Base-by-base conservation (phyloP, 2,113 vertebrate species). In the Leptobrachium leishanense region DNA sequence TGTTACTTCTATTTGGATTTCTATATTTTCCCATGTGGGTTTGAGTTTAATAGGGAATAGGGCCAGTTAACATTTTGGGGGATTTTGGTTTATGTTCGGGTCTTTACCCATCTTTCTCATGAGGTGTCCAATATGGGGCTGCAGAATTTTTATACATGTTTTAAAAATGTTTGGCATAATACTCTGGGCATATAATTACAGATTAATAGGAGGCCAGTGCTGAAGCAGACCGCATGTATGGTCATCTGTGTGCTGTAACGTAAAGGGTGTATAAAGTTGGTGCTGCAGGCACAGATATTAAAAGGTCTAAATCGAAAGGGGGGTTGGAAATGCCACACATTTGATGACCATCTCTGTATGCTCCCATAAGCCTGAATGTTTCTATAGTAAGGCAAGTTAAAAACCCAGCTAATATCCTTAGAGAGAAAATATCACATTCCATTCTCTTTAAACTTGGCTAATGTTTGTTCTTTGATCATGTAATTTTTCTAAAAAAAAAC, bases 1-100 rank as follows among this genome's bases (percentile, higher is more conserved):
- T 94, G 93, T 94, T 94, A 93, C 92, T 94, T 94, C 92, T 94
- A 89, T 94, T 92, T 93, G 93, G 90, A 93, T 93, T 94, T 94
- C 93, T 94, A 88, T 94, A 93, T 94, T 94, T 31, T 93, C 92
- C 93, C 93, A 92, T 89, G 90, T 94, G 93, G 92, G 92, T 93
- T 93, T 94, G 87, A 89, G 92, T 93, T 94, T 91, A 91, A 91
- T 93, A 93, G 90, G 90, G 91, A 94, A 91, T 92, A 93, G 92
- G 92, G 92, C 90, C 92, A 93, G 91, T 93, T 94, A 91, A 92
- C 86, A 90, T 92, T 92, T 87, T 90, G 90, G 87, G 87, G 86
- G 90, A 83, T 91, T 72, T 42, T 53, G 39, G 53, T 57, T 74
- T 44, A 43, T 59, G 6, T 11, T 11, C 3, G 6, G 6, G 10